phyloP scores from a whole-genome alignment of 2,888 invertebrate species.

The Bellardia pandia region DNA sequence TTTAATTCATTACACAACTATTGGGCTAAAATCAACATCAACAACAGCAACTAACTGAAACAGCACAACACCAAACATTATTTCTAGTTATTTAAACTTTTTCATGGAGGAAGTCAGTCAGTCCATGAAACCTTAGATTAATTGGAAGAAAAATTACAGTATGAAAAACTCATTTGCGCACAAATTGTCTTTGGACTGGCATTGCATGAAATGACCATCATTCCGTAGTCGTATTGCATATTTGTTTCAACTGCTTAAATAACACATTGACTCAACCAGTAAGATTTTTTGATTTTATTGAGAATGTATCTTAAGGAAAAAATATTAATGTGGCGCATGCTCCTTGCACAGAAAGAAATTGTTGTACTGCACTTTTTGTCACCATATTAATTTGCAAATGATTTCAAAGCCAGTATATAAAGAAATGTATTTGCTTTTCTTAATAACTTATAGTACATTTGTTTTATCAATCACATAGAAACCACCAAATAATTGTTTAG shows the following conservation, averaged over 20 bases:
- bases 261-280: neutral
- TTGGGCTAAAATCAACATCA: slow-evolving; percentile 55
- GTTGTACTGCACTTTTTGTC: neutral
- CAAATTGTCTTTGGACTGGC: slow-evolving; percentile 46
- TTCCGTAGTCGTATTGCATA: neutral
- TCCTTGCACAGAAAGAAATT: slow-evolving; percentile 31
- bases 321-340: slow-evolving; percentile 48
- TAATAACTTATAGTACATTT: too few relatives aligned
- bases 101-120: slow-evolving; percentile 7
- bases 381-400: too few relatives aligned
- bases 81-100: neutral
- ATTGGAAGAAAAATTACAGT: neutral
- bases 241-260: slow-evolving; percentile 25
- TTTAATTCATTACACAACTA: slow-evolving; percentile 69
- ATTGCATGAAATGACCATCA: slow-evolving; percentile 45
- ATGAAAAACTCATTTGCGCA: slow-evolving; percentile 48
- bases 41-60: neutral
- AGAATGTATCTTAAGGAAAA: neutral
- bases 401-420: too few relatives aligned
- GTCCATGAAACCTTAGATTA: slow-evolving; percentile 50
- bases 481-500: too few relatives aligned
- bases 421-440: too few relatives aligned
- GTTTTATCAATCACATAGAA: too few relatives aligned
- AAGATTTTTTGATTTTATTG: slow-evolving; percentile 8
- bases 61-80: neutral